Evolutionary conservation across 2,113 vertebrate genomes (phyloP).

Genomic region (Rhizomys pruinosus): DNA sequence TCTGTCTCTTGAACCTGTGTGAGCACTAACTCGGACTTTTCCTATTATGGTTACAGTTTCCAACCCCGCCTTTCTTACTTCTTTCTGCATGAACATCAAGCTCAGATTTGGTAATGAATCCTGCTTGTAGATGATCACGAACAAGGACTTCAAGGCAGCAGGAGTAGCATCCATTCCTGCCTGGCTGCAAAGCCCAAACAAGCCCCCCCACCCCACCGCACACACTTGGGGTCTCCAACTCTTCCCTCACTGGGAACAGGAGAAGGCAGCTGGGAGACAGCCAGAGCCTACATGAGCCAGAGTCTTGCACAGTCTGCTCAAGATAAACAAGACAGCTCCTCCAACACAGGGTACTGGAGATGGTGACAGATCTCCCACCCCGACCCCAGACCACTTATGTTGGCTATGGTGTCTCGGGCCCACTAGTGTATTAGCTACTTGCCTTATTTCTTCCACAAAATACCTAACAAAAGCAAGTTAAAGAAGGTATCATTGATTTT

Average conservation of each 20-base stretch:
- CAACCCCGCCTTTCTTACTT: accelerated
- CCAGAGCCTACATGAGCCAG: accelerated
- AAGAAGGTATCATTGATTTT: background rate
- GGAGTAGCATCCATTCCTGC: background rate
- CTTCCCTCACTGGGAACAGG: background rate
- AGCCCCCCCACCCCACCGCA: too few relatives aligned
- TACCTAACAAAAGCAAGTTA: background rate
- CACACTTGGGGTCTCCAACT: background rate
- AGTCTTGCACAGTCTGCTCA: background rate
- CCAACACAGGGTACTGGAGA: background rate
- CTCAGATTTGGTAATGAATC: background rate
- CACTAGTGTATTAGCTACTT: background rate
- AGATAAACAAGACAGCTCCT: background rate
- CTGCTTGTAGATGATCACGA: background rate
- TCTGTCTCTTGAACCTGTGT: background rate
- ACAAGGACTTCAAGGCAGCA: background rate
- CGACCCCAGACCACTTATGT: background rate
- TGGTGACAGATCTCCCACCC: background rate
- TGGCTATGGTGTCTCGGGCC: accelerated
- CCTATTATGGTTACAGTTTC: accelerated
- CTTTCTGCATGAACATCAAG: background rate
- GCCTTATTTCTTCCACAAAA: background rate
- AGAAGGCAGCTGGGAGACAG: too few relatives aligned
- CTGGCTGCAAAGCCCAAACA: background rate
- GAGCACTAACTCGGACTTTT: too few relatives aligned